Base-by-base conservation (phyloP, 2,797 vertebrate species). In the Neoniphon sammara region DNA sequence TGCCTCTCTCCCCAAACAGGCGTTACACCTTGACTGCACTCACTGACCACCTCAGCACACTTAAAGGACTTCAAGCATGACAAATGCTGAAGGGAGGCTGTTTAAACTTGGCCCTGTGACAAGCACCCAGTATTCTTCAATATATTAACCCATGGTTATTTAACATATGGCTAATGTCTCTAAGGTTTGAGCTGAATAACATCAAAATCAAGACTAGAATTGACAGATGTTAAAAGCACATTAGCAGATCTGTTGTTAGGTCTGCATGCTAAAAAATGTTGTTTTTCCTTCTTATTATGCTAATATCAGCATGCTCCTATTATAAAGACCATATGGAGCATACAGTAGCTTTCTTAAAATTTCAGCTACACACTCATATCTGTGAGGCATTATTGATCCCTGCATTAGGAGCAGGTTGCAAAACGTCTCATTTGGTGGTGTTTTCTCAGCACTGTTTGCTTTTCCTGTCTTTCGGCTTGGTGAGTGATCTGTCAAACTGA, bases 391-490 rank as follows among this genome's bases (percentile, higher is more conserved):
- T 88, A 91, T 90, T 75, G 78, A 90, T 91, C 72, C 39, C 53
- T 46, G 66, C 57, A 44, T 73, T 50, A 25, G 55, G 50, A 78
- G 63, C 85, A 82, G 64, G 75, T 88, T 82, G 71, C 80, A 78
- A 49, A 80, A 73, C 72, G 80, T 83, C 61, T 83, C 70, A 47
- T 80, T 91, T 58, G 68, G 25, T 69, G 87, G 74, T 86, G 88
- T 92, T 94, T 90, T 90, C 78, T 85, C 84, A 85, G 89, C 63
- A 20, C 63, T 85, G 81, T 88, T 85, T 88, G 88, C 77, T 69
- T 91, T 93, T 93, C 92, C 92, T 94, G 90, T 86, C 81, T 88
- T 78, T 86, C 66, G 77, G 73, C 27, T 21, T 34, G 54, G 68
- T 49, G 79, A 86, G 81, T 59, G 90, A 94, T 93, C 78, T 80